phyloP scores from a whole-genome alignment of 2,113 vertebrate species.

The Scomber japonicus region DNA sequence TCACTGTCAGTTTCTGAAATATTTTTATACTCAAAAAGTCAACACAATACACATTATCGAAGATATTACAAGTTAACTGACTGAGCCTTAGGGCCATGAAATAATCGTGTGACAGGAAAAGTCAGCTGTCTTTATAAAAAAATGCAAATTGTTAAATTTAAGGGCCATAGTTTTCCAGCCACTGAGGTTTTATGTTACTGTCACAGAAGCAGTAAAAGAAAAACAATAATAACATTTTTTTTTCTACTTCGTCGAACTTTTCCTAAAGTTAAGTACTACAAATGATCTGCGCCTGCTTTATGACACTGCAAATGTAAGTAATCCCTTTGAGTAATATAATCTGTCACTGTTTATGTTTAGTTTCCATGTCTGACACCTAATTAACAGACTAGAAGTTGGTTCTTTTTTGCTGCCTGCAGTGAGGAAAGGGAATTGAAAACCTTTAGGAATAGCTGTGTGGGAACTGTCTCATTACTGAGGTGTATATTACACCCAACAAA shows the following conservation, averaged over 20 bases:
- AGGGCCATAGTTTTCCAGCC: not conserved
- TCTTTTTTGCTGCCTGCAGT: conserved; percentile 64
- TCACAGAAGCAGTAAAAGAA: not conserved
- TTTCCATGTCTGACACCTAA: conserved; percentile 82
- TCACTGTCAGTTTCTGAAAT: not conserved
- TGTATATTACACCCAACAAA: conserved; percentile 64
- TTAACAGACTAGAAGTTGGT: conserved; percentile 78
- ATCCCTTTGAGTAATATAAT: conserved; percentile 78
- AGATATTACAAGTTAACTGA: not conserved
- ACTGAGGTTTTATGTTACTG: not conserved
- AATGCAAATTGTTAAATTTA: not conserved
- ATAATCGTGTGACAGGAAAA: not conserved
- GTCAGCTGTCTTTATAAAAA: not conserved
- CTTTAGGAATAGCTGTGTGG: conserved; percentile 71
- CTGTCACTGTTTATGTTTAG: conserved; percentile 81
- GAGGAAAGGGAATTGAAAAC: conserved; percentile 72
- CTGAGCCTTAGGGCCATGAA: not conserved
- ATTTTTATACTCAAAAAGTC: conserved; percentile 6
- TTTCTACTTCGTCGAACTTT: conserved; percentile 62
- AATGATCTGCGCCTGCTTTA: conserved; percentile 56
- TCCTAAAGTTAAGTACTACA: conserved; percentile 59
- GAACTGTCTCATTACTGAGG: conserved; percentile 70
- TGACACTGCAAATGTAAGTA: conserved; percentile 73
- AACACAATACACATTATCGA: not conserved
- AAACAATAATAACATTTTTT: conserved; percentile 35